Conservation (phyloP, 2,797 vertebrate genomes). For the Parauchenoglanis ngamensis region DNA sequence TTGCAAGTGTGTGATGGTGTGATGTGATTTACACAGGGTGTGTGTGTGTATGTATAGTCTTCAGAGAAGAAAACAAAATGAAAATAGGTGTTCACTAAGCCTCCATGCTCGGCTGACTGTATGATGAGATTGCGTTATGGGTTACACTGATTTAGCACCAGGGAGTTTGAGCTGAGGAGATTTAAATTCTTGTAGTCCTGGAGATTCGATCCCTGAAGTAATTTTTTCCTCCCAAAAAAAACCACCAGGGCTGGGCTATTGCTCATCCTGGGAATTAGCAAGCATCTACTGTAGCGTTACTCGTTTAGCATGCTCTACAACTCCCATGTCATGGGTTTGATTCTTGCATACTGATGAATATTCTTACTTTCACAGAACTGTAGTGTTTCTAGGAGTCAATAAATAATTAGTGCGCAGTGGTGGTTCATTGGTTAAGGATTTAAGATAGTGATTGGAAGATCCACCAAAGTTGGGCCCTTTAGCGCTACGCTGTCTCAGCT, state of each 20-base stretch:
- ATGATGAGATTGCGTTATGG: conserved; percentile 29
- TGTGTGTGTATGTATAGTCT: conserved; percentile 38
- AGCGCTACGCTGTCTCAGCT: not conserved
- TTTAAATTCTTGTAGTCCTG: conserved; percentile 28
- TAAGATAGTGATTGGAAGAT: not conserved
- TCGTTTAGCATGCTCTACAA: conserved; percentile 12
- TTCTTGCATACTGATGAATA: conserved; percentile 8
- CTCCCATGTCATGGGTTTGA: not conserved
- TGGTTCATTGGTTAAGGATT: conserved; percentile 14
- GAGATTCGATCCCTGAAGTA: not conserved
- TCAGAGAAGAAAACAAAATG: conserved; percentile 5
- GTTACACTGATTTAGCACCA: conserved; percentile 32
- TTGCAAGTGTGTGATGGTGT: conserved; percentile 13
- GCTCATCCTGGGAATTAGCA: conserved; percentile 10
- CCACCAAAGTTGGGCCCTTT: too few species aligned
- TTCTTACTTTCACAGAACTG: not conserved
- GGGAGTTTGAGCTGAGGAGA: conserved; percentile 15
- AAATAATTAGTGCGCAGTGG: not conserved
- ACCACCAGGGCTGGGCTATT: not conserved
- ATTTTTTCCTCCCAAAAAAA: not conserved
- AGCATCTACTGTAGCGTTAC: conserved; percentile 15
- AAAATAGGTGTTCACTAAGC: conserved; percentile 32
- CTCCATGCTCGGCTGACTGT: conserved; percentile 23
- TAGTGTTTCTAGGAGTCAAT: not conserved
- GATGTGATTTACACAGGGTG: conserved; percentile 32